Evolutionary conservation across 1,140 invertebrate species (phyloP).

Genomic region (Acromyrmex charruanus): DNA sequence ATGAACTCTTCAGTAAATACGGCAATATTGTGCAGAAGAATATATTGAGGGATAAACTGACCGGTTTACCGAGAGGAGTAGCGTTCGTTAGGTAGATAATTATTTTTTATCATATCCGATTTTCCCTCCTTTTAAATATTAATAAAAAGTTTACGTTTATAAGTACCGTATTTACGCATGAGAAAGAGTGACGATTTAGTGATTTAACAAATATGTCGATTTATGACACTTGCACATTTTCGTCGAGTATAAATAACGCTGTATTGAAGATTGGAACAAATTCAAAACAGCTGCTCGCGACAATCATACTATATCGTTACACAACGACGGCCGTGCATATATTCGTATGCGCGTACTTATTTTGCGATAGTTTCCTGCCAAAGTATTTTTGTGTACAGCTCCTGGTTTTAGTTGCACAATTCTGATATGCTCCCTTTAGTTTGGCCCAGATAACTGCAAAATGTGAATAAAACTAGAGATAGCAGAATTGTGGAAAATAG

Average conservation of each 20-base stretch:
- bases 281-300: constrained; percentile 70
- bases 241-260: constrained; percentile 15
- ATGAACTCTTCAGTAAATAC: constrained; percentile 94
- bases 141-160: neutral
- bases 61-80: constrained; percentile 94
- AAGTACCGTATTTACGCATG: neutral
- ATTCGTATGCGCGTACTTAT: constrained; percentile 67
- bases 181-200: neutral
- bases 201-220: constrained; percentile 9
- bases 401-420: constrained; percentile 75
- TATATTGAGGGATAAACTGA: constrained; percentile 95
- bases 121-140: neutral
- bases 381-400: constrained; percentile 78
- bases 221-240: constrained; percentile 16
- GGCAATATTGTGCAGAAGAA: constrained; percentile 96
- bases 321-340: constrained; percentile 58
- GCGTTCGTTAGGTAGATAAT: constrained; percentile 94
- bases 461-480: constrained; percentile 2
- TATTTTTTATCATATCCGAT: neutral
- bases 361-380: constrained; percentile 75
- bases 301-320: constrained; percentile 72
- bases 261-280: constrained; percentile 66
- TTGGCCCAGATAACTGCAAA: constrained; percentile 37
- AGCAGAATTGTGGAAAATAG: constrained; percentile 22
- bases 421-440: constrained; percentile 70